Conservation (phyloP, 2,113 vertebrate species). For the Calypte anna region DNA sequence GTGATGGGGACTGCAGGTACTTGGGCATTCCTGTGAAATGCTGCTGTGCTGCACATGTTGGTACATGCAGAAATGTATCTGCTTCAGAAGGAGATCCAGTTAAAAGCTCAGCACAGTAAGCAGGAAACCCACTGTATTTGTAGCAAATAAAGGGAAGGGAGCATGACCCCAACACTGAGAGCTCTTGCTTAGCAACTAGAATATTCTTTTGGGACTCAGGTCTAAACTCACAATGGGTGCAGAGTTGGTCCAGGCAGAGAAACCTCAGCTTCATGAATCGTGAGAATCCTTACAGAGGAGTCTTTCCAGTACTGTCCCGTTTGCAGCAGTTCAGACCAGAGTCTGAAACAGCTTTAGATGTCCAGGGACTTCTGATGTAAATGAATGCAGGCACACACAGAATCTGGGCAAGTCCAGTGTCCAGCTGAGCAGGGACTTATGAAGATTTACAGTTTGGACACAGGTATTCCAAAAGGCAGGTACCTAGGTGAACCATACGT, state of each 20-base stretch:
- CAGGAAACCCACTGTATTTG: neutral
- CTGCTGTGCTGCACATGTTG: neutral
- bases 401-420: neutral
- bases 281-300: neutral
- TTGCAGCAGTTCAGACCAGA: neutral
- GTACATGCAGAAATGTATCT: neutral
- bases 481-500: accelerated
- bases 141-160: neutral
- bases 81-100: neutral
- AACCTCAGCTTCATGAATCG: neutral
- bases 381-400: neutral
- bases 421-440: neutral
- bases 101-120: neutral
- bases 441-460: neutral
- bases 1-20: neutral
- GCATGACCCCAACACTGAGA: neutral
- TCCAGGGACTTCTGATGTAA: neutral
- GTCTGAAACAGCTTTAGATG: neutral
- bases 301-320: neutral
- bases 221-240: neutral
- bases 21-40: neutral
- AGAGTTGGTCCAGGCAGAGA: neutral
- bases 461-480: neutral
- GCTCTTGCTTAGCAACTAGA: neutral
- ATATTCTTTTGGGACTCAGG: neutral